These are phyloP conservation scores for Sceloporus tristichus DNA, from an alignment of 2,113 vertebrate genomes.

Conservation along the genomic window DNA sequence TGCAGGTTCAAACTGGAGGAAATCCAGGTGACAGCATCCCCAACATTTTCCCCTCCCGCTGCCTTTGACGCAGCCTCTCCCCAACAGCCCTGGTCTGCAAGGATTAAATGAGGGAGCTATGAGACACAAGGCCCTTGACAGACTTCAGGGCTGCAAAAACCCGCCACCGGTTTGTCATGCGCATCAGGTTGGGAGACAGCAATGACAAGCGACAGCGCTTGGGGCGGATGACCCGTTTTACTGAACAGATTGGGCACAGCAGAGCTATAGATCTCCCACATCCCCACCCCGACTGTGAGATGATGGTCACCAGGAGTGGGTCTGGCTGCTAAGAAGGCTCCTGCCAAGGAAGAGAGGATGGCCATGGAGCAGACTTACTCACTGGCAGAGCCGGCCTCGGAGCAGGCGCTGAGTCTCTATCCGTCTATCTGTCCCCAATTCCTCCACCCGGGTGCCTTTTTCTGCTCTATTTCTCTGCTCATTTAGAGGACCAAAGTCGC, in stretches of 20 bases:
- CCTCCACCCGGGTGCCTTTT: neutral
- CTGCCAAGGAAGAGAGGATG: slow-evolving; percentile 26
- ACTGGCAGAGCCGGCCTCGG: slow-evolving; percentile 14
- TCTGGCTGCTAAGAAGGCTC: slow-evolving; percentile 25
- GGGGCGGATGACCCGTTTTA: slow-evolving; percentile 60
- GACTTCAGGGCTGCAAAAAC: slow-evolving; percentile 10
- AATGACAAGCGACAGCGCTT: slow-evolving; percentile 49
- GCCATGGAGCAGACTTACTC: neutral
- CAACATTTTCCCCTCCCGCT: no score
- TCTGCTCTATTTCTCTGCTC: slow-evolving; percentile 33
- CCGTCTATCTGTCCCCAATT: neutral
- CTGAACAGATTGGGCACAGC: slow-evolving; percentile 54
- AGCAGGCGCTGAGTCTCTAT: neutral
- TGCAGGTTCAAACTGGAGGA: no score
- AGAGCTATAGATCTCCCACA: slow-evolving; percentile 37
- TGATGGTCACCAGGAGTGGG: slow-evolving; percentile 47
- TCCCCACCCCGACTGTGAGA: no score
- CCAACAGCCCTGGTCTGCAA: no score
- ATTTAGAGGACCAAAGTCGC: neutral
- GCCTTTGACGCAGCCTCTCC: no score
- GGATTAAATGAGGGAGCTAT: no score
- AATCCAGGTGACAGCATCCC: no score
- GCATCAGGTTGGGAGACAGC: slow-evolving; percentile 56
- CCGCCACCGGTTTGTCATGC: slow-evolving; percentile 56
- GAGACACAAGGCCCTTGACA: no score